These are phyloP conservation scores for Oenanthe oenanthe DNA, from an alignment of 2,113 vertebrate species.

Conservation along the genomic window DNA sequence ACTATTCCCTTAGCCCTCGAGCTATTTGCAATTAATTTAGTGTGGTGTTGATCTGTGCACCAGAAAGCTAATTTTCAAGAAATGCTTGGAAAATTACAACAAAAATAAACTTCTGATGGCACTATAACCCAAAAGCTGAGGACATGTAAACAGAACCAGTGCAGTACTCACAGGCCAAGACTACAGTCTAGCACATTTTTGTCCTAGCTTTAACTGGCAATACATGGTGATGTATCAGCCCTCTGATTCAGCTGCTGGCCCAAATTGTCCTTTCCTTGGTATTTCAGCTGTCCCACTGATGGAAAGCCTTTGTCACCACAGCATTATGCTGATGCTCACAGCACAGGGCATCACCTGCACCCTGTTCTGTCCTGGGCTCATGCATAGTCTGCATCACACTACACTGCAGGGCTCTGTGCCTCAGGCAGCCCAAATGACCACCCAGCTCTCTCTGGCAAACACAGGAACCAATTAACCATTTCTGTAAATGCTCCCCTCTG, in stretches of 20 bases:
- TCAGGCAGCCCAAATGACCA: neutral
- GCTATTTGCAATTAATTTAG: neutral
- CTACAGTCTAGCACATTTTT: neutral
- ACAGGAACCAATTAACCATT: neutral
- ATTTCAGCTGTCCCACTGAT: neutral
- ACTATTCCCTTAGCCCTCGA: neutral
- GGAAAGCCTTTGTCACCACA: neutral
- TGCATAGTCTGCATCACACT: rapidly evolving
- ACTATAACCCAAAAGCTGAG: neutral
- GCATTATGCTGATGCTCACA: neutral
- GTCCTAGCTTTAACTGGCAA: neutral
- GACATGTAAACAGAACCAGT: neutral
- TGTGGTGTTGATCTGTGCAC: neutral
- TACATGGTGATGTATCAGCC: neutral
- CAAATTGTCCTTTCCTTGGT: neutral
- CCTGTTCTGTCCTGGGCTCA: neutral
- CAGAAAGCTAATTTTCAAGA: neutral
- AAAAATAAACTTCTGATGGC: neutral
- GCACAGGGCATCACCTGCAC: neutral
- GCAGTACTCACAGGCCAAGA: neutral
- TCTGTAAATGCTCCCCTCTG: neutral
- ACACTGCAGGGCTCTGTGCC: neutral
- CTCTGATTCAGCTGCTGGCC: neutral
- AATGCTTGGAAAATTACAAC: conserved; percentile 2
- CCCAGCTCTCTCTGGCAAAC: neutral